Evolutionary conservation across 2,797 vertebrate species (phyloP).

Genomic region (Hapalemur alaotrensis): DNA sequence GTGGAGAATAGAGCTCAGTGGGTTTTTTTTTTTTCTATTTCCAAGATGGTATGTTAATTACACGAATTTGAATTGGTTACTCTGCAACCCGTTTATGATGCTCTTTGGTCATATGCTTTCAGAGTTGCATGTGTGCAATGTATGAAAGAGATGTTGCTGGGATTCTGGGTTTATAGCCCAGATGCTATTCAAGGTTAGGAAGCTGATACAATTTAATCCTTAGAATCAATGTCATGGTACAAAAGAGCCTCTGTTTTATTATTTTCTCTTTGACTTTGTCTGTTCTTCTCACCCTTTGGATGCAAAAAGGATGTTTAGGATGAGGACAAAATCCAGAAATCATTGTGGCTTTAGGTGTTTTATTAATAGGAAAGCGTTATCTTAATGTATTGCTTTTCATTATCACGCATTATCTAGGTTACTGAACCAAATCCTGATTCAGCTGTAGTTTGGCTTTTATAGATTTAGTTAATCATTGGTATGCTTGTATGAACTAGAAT

Average conservation of each 20-base stretch:
- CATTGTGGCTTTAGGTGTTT: neutral
- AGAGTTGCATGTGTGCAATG: rapidly evolving
- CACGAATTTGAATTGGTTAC: neutral
- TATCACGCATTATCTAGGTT: neutral
- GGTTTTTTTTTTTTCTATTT: neutral
- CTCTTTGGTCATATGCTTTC: neutral
- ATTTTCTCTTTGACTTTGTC: neutral
- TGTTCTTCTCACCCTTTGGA: neutral
- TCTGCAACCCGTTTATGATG: neutral
- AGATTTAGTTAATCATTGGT: neutral
- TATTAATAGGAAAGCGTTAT: neutral
- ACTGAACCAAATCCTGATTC: neutral
- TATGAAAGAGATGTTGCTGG: neutral
- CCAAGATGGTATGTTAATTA: neutral
- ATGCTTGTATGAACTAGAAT: neutral
- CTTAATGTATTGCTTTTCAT: neutral
- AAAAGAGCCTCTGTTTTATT: neutral
- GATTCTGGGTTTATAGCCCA: neutral
- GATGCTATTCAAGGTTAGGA: neutral
- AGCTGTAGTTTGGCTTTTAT: neutral
- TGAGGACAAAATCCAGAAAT: neutral
- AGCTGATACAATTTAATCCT: neutral
- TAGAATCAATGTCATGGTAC: neutral
- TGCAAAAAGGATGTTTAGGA: neutral
- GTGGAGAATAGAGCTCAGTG: neutral